Base-by-base conservation (phyloP, 2,888 invertebrate species). In the Bugula neritina region DNA sequence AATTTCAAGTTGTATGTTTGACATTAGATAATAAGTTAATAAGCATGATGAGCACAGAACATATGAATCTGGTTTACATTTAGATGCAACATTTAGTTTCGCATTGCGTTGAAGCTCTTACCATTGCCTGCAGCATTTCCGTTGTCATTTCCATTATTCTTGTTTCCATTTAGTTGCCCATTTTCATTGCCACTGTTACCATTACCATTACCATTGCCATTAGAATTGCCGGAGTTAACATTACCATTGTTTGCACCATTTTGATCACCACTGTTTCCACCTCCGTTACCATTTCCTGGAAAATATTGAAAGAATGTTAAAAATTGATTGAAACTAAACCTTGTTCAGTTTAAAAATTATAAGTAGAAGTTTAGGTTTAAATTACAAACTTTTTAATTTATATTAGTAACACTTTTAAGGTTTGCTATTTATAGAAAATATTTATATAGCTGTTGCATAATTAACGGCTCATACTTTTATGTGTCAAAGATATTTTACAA, bases 191-290 rank as follows among this genome's bases (percentile, higher is more conserved):
- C 69, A 35, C 63, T 43, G 43, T 72, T 54, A 43, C n/a, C 69
- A 54, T 72, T 71, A 72, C 71, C 57, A 72, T 54, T 35, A 25
- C 57, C 54, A 72, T 72, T 43, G 54, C 57, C 57, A 31, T 63
- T 63, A 31, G 29, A 31, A n/a, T 31, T 31, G 5, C 63, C 63
- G 3, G 21, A 10, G n/a, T 63, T 63, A 31, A 3, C 2, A n/a
- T 63, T 63, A 10, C 63, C 63, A 63, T 63, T 63, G 31, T 25
- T 5, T 31, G 10, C 31, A 63, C 63, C 63, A 63, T 63, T 63
- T 21, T 63, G 27, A 31, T 63, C 63, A 10, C 63, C 63, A 13
- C 2, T 10, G 31, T 63, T 63, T 13, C 25, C 10, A 3, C 13
- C 27, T 21, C 63, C 63, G 27, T 13, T 31, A n/a, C 63, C 63